These are phyloP conservation scores for Gasteruption jaculator DNA, from an alignment of 2,888 invertebrate genomes.

Conservation along the genomic window DNA sequence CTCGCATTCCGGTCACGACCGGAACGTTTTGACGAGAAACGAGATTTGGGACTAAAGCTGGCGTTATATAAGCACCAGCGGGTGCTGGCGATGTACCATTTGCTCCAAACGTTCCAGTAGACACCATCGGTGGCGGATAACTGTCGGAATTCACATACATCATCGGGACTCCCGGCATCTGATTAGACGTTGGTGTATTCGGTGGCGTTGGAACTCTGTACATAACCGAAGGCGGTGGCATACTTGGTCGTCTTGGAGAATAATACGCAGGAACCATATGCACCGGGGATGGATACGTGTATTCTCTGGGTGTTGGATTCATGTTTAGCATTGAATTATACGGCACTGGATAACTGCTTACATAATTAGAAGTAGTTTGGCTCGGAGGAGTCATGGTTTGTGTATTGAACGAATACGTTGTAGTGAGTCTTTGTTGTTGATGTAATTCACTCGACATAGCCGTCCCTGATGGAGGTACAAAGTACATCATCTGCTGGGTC, in stretches of 20 bases:
- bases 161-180: constrained; percentile 45
- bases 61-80: constrained; percentile 39
- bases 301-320: constrained; percentile 40
- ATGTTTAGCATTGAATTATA: constrained; percentile 43
- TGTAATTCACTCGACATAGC: constrained; percentile 38
- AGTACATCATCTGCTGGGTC: constrained; percentile 48
- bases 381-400: constrained; percentile 45
- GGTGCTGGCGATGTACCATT: constrained; percentile 41
- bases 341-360: constrained; percentile 42
- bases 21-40: constrained; percentile 48
- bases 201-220: constrained; percentile 48
- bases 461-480: constrained; percentile 43
- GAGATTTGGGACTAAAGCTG: constrained; percentile 44
- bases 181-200: constrained; percentile 45
- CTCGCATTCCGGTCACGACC: constrained; percentile 41
- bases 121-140: constrained; percentile 42
- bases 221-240: constrained; percentile 45
- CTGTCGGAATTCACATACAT: constrained; percentile 48
- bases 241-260: constrained; percentile 41
- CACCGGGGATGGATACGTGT: constrained; percentile 43
- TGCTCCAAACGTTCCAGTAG: constrained; percentile 40
- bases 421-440: constrained; percentile 40
- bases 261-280: constrained; percentile 46
- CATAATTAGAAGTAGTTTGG: constrained; percentile 45
- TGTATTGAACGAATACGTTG: constrained; percentile 43